Conservation (phyloP, 1,140 invertebrate genomes). For the Drosophila chauvacae region DNA sequence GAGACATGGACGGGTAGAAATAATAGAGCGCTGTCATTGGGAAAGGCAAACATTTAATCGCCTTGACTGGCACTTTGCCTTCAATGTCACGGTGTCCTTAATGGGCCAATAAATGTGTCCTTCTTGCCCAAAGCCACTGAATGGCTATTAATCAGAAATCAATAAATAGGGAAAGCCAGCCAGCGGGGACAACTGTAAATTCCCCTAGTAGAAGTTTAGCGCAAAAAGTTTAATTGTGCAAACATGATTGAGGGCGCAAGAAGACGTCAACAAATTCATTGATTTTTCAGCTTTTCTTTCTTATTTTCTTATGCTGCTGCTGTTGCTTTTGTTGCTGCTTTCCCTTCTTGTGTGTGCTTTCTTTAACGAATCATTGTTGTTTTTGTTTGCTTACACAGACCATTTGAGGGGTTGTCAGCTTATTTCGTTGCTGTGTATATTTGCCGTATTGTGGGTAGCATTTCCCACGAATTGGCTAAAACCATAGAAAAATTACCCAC, state of each 20-base stretch:
- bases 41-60: conserved; percentile 48
- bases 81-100: conserved; percentile 55
- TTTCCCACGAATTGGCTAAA: conserved; percentile 37
- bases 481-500: conserved; percentile 19
- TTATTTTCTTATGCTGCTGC: conserved; percentile 29
- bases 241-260: conserved; percentile 41
- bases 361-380: conserved; percentile 35
- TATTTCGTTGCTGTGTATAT: conserved; percentile 16
- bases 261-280: conserved; percentile 23
- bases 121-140: conserved; percentile 19
- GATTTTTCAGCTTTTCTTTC: conserved; percentile 31
- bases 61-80: conserved; percentile 44
- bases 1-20: neutral
- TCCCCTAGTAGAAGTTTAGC: conserved; percentile 9
- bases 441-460: conserved; percentile 16
- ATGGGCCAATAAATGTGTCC: conserved; percentile 52
- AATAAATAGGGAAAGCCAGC: conserved; percentile 28
- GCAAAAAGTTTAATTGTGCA: conserved; percentile 49
- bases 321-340: neutral
- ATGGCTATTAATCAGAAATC: conserved; percentile 54
- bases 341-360: conserved; percentile 21
- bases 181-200: conserved; percentile 14
- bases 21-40: conserved; percentile 7
- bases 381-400: conserved; percentile 14
- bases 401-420: conserved; percentile 39